Conservation (phyloP, 2,888 invertebrate genomes). For the Chrysodeixis includens region DNA sequence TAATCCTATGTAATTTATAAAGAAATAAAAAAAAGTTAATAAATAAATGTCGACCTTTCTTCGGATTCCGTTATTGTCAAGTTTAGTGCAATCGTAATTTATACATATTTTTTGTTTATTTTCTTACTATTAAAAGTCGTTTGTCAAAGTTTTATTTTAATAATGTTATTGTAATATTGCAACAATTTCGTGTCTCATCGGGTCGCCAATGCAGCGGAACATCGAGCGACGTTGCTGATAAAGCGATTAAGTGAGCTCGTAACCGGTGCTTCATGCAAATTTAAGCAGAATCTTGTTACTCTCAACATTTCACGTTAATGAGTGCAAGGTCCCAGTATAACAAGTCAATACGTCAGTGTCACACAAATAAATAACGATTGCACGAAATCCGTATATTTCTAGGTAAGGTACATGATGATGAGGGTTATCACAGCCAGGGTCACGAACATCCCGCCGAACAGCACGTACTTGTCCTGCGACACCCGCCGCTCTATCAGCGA, state of each 20-base stretch:
- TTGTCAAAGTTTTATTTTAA: neutral
- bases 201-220: neutral
- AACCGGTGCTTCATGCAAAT: neutral
- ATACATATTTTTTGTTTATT: neutral
- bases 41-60: neutral
- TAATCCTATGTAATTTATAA: neutral
- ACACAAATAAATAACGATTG: slow-evolving; percentile 6
- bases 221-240: neutral
- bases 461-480: slow-evolving; percentile 95
- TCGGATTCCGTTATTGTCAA: slow-evolving; percentile 1
- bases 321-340: slow-evolving; percentile 1
- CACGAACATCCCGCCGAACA: slow-evolving; percentile 95
- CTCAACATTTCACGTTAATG: neutral
- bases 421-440: slow-evolving; percentile 94
- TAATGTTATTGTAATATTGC: neutral
- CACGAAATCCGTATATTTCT: slow-evolving; percentile 40
- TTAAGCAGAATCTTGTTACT: slow-evolving; percentile 2
- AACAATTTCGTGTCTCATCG: neutral
- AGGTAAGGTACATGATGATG: slow-evolving; percentile 92
- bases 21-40: neutral
- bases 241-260: slow-evolving; percentile 1
- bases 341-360: neutral
- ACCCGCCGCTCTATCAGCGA: slow-evolving; percentile 96
- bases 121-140: neutral
- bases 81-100: neutral